Percentiles rank a stretch among this genome's conserved stretches.
Evolutionary conservation across 1,140 invertebrate species (phyloP).

Genomic region (Pseudomyrmex sp.): DNA sequence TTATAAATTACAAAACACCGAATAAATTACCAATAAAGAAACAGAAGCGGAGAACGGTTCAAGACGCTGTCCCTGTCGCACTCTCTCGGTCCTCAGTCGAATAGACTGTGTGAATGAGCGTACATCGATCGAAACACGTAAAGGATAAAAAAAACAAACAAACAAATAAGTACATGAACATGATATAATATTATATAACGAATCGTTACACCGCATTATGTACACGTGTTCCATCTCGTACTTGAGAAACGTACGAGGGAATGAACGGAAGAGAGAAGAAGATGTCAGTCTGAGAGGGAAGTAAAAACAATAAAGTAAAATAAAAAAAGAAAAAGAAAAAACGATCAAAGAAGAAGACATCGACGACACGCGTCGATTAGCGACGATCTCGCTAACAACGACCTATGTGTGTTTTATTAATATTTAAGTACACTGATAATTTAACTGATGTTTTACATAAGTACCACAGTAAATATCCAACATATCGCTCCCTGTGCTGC

Average conservation of each 20-base stretch:
- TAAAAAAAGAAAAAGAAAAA: constrained; percentile 20
- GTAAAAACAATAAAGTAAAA: constrained; percentile 3
- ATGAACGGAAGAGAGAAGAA: constrained; percentile 14
- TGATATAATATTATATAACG: constrained; percentile 47
- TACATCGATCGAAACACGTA: constrained; percentile 45
- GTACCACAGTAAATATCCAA: constrained; percentile 61
- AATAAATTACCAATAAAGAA: background rate
- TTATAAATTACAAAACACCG: constrained; percentile 30
- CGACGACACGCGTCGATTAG: constrained; percentile 22
- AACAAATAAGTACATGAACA: constrained; percentile 62
- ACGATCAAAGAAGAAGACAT: constrained; percentile 9
- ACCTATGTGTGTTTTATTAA: constrained; percentile 55
- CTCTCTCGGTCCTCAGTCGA: constrained; percentile 48
- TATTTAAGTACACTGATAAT: constrained; percentile 74
- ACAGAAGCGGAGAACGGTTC: constrained; percentile 7
- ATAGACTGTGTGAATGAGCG: constrained; percentile 28
- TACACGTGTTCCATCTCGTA: constrained; percentile 4
- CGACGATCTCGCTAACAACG: constrained; percentile 36
- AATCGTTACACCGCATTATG: constrained; percentile 52
- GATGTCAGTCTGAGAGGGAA: constrained; percentile 7
- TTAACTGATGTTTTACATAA: constrained; percentile 57
- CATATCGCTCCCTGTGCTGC: constrained; percentile 48
- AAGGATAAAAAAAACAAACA: constrained; percentile 50
- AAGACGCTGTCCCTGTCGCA: constrained; percentile 14
- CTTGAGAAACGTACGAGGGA: background rate